These are phyloP conservation scores for Drosophila mulleri DNA, from an alignment of 2,888 invertebrate species.

Conservation along the genomic window DNA sequence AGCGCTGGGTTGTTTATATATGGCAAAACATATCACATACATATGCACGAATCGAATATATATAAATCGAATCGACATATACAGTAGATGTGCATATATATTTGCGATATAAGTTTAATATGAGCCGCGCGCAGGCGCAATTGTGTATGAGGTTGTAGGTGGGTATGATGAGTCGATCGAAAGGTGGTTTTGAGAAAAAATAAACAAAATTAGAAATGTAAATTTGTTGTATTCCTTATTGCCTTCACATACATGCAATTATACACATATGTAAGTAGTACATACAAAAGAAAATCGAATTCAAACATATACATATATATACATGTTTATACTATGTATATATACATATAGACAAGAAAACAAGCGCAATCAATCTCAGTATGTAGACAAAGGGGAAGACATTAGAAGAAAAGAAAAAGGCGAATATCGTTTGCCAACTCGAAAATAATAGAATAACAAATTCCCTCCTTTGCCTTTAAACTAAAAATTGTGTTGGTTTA, in stretches of 20 bases:
- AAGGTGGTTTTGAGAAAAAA: constrained; percentile 61
- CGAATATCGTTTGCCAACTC: constrained; percentile 70
- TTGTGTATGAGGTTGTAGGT: constrained; percentile 67
- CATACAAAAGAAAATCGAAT: constrained; percentile 39
- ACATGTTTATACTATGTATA: constrained; percentile 1
- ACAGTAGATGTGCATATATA: constrained; percentile 25
- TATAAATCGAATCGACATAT: constrained; percentile 11
- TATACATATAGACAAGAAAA: constrained; percentile 38
- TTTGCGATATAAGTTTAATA: constrained; percentile 42
- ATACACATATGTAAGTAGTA: constrained; percentile 7
- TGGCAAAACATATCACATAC: constrained; percentile 39
- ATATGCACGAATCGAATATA: constrained; percentile 18
- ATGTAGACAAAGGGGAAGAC: constrained; percentile 29
- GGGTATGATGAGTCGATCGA: constrained; percentile 79
- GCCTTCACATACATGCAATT: constrained; percentile 34
- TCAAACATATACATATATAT: constrained; percentile 21
- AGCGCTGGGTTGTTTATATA: constrained; percentile 66
- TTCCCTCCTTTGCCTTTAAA: neutral
- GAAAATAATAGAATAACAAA: constrained; percentile 17
- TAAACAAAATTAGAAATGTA: constrained; percentile 64
- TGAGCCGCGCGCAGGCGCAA: constrained; percentile 50
- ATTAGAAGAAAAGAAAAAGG: constrained; percentile 43
- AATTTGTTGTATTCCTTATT: constrained; percentile 48
- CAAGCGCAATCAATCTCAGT: constrained; percentile 38
- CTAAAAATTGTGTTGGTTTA: constrained; percentile 10